These are phyloP conservation scores for Drosophila sp. DNA, from an alignment of 1,140 invertebrate genomes.

Conservation along the genomic window DNA sequence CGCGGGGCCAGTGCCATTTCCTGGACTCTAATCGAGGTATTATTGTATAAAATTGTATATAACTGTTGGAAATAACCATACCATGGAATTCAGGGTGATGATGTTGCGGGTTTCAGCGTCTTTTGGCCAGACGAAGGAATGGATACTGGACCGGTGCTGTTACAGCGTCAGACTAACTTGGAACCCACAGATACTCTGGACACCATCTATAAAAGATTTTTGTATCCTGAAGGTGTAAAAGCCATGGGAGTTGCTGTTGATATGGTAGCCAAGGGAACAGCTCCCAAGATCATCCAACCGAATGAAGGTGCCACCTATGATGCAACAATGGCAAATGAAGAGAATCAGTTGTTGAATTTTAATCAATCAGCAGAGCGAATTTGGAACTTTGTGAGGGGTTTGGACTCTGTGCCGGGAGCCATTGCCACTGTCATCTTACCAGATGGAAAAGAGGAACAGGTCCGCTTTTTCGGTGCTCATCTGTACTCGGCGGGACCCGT, in stretches of 20 bases:
- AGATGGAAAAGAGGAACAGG: constrained; percentile 86
- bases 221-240: constrained; percentile 88
- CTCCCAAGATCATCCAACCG: constrained; percentile 91
- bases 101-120: constrained; percentile 94
- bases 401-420: constrained; percentile 97
- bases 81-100: constrained; percentile 88
- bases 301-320: constrained; percentile 97
- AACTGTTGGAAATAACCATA: neutral
- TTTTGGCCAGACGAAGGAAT: constrained; percentile 99
- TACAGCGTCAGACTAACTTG: constrained; percentile 92
- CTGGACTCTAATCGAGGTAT: constrained; percentile 95
- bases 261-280: constrained; percentile 92
- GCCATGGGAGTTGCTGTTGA: constrained; percentile 90
- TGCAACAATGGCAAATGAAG: constrained; percentile 93
- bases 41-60: neutral
- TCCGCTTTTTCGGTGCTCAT: constrained; percentile 92
- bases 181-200: constrained; percentile 96
- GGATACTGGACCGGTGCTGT: constrained; percentile 96
- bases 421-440: constrained; percentile 90
- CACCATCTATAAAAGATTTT: constrained; percentile 92
- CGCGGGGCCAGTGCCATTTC: constrained; percentile 97
- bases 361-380: constrained; percentile 87
- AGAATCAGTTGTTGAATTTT: constrained; percentile 88
- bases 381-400: constrained; percentile 97
- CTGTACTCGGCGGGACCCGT: constrained; percentile 89